Evolutionary conservation across 2,797 vertebrate species (phyloP).

Genomic region (Staurois parvus): DNA sequence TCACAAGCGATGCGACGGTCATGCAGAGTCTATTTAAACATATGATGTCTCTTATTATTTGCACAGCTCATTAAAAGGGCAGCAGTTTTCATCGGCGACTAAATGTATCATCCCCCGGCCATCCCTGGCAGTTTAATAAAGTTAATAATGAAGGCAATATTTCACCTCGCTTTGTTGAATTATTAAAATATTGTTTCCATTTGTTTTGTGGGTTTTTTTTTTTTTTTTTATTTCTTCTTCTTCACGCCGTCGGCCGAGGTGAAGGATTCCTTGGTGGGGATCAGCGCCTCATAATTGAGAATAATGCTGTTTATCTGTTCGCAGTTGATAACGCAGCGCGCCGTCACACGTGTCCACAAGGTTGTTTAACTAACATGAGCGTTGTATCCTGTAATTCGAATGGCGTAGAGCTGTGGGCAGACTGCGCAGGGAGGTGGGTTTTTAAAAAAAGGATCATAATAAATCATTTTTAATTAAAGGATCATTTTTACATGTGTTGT

Average conservation of each 20-base stretch:
- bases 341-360: not conserved
- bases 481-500: not conserved
- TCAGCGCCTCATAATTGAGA: conserved; percentile 13
- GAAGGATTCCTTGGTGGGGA: not conserved
- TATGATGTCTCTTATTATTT: conserved; percentile 22
- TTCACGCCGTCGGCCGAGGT: not conserved
- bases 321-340: not conserved
- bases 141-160: conserved; percentile 36
- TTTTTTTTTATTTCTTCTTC: not conserved
- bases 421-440: not conserved
- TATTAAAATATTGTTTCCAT: conserved; percentile 30
- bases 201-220: not conserved
- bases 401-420: not conserved
- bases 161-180: conserved; percentile 29
- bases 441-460: not conserved
- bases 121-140: conserved; percentile 38
- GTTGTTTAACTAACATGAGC: not conserved
- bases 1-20: not conserved
- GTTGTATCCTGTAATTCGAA: not conserved
- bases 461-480: not conserved
- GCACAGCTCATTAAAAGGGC: conserved; percentile 22
- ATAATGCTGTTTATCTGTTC: not conserved
- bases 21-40: not conserved
- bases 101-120: conserved; percentile 17
- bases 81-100: not conserved